A percentile compares a stretch with the other conserved stretches of the same genome.
phyloP scores from a whole-genome alignment of 2,888 invertebrate species.

The Morpho achilles region DNA sequence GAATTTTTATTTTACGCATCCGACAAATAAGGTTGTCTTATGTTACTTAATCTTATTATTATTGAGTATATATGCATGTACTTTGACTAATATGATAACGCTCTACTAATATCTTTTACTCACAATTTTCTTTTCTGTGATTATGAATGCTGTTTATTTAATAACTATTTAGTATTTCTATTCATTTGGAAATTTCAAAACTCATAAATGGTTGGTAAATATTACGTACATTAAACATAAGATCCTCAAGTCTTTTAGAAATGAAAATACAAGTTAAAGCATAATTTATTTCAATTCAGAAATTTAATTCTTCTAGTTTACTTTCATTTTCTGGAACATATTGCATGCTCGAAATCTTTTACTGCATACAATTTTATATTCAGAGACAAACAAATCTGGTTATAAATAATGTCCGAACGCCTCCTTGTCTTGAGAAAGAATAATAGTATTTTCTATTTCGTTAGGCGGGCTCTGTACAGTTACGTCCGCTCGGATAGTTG shows the following conservation, averaged over 20 bases:
- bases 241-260: too few species aligned
- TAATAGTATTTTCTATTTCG: slow-evolving; percentile 77
- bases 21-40: slow-evolving; percentile 58
- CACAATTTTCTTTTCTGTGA: too few species aligned
- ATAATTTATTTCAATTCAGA: too few species aligned
- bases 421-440: slow-evolving; percentile 72
- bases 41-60: slow-evolving; percentile 52
- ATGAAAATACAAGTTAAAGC: too few species aligned
- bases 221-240: too few species aligned
- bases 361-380: slow-evolving; percentile 42
- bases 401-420: slow-evolving; percentile 73
- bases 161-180: too few species aligned
- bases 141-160: too few species aligned
- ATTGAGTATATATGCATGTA: too few species aligned
- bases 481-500: slow-evolving; percentile 67
- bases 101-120: too few species aligned
- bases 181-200: too few species aligned
- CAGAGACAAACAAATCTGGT: slow-evolving; percentile 63
- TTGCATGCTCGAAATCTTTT: neutral
- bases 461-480: slow-evolving; percentile 66
- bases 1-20: slow-evolving; percentile 30
- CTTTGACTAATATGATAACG: too few species aligned
- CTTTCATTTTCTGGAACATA: slow-evolving; percentile 28
- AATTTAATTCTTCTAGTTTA: slow-evolving; percentile 30
- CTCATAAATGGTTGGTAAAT: too few species aligned